A percentile compares a stretch with the other conserved stretches of the same genome.
These are phyloP conservation scores for Echinarachnius parma DNA, from an alignment of 53 echinoderm and acorn worm species.

Conservation along the genomic window DNA sequence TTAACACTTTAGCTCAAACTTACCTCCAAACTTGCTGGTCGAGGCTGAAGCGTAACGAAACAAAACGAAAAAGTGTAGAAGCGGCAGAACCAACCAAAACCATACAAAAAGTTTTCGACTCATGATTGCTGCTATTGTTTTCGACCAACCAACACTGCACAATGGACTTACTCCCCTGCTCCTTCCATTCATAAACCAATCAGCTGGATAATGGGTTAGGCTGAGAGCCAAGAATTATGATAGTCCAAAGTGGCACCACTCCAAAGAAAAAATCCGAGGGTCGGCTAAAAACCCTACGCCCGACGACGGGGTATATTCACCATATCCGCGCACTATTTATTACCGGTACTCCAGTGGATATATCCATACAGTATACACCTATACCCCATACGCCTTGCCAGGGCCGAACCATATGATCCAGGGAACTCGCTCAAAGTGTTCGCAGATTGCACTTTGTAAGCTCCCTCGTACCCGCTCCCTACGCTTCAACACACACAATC, in stretches of 20 bases:
- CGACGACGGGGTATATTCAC: too few relatives aligned
- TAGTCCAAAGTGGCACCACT: constrained; percentile 38
- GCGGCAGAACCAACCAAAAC: constrained; percentile 20
- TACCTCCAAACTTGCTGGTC: constrained; percentile 15
- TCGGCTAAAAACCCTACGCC: too few relatives aligned
- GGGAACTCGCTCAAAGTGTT: too few relatives aligned
- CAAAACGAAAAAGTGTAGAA: constrained; percentile 18
- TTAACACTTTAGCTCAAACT: not conserved
- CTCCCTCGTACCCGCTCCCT: too few relatives aligned
- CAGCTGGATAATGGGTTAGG: constrained; percentile 42
- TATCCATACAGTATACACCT: too few relatives aligned
- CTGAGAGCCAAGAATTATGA: constrained; percentile 36
- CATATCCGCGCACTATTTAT: too few relatives aligned
- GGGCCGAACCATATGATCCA: too few relatives aligned
- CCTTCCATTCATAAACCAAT: constrained; percentile 48
- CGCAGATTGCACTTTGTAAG: too few relatives aligned
- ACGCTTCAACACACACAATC: too few relatives aligned
- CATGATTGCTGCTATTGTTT: constrained; percentile 43
- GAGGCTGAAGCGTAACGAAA: constrained; percentile 19
- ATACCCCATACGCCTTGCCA: too few relatives aligned
- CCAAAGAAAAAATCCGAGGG: too few relatives aligned
- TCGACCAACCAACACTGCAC: constrained; percentile 43
- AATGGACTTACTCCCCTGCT: constrained; percentile 43
- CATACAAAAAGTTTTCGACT: constrained; percentile 27
- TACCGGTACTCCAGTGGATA: too few relatives aligned